Evolutionary conservation across 2,888 invertebrate genomes (phyloP).

Genomic region (Xestoiulus laeticollis): DNA sequence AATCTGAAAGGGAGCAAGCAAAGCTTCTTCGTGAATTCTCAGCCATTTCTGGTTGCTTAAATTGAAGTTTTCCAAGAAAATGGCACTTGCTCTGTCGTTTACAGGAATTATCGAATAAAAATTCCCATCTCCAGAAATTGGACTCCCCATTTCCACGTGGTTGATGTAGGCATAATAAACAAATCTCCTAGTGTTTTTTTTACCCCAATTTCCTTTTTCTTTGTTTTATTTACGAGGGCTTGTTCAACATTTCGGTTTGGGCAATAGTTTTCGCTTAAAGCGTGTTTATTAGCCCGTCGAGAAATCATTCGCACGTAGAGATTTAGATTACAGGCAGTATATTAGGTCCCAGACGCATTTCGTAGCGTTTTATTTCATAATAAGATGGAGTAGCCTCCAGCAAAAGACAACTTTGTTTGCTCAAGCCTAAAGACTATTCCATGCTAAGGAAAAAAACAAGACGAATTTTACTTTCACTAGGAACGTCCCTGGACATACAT

Average conservation of each 20-base stretch:
- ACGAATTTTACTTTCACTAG: not conserved
- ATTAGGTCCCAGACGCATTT: not conserved
- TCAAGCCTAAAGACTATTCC: not conserved
- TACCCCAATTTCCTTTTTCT: not conserved
- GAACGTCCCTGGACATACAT: not conserved
- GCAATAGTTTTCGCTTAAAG: not conserved
- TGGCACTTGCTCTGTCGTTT: not conserved
- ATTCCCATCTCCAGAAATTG: slow-evolving; percentile 8
- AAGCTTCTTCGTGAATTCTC: not conserved
- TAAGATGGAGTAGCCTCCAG: not conserved
- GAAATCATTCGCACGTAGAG: slow-evolving; percentile 7
- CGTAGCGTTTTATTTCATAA: not conserved
- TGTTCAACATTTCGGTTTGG: not conserved
- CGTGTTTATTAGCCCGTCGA: slow-evolving; percentile 1
- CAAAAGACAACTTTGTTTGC: not conserved
- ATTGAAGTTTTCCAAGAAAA: not conserved
- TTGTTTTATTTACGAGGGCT: slow-evolving; percentile 12
- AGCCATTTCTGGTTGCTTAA: not conserved
- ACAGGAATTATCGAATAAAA: slow-evolving; percentile 3
- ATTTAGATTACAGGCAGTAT: not conserved
- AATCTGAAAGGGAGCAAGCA: not conserved
- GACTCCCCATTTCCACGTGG: not conserved
- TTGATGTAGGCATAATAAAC: not conserved
- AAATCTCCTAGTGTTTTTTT: not conserved
- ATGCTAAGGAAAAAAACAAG: not conserved